These are phyloP conservation scores for Cynopterus brachyotis DNA, from an alignment of 2,113 vertebrate species.

Conservation along the genomic window DNA sequence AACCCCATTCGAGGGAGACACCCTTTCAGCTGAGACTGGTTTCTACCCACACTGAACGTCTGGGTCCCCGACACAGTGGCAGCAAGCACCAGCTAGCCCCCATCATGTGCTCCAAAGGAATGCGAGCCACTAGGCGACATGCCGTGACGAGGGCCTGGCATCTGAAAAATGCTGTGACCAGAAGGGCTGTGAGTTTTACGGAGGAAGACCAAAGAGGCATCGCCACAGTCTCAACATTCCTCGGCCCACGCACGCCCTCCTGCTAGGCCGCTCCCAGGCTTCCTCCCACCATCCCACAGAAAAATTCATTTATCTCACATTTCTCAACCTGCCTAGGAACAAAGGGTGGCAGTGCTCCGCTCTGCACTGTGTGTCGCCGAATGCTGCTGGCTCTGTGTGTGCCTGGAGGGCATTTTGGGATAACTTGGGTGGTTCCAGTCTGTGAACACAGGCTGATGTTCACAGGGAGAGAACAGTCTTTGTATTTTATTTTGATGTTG, in stretches of 20 bases:
- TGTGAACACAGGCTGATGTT: background rate
- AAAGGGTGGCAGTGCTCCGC: background rate
- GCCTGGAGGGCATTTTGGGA: background rate
- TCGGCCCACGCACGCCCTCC: constrained; percentile 39
- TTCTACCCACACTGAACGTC: background rate
- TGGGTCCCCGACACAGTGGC: background rate
- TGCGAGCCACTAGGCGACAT: background rate
- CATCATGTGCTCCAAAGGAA: background rate
- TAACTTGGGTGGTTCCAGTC: rapidly evolving
- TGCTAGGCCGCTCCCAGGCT: constrained; percentile 55
- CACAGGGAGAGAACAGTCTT: background rate
- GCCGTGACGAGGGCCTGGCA: constrained; percentile 52
- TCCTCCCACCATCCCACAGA: constrained; percentile 71
- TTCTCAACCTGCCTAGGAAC: background rate
- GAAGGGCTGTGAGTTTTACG: constrained; percentile 68
- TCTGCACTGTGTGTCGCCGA: background rate
- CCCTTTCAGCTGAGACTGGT: background rate
- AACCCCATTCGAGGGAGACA: background rate
- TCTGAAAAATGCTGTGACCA: constrained; percentile 71
- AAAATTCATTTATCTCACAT: background rate
- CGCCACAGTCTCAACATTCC: constrained; percentile 51
- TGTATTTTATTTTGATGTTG: background rate
- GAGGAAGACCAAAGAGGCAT: constrained; percentile 73
- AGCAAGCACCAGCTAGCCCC: background rate
- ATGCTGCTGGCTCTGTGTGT: rapidly evolving